These are phyloP conservation scores for Acronicta psi DNA, from an alignment of 2,888 invertebrate genomes.

Conservation along the genomic window DNA sequence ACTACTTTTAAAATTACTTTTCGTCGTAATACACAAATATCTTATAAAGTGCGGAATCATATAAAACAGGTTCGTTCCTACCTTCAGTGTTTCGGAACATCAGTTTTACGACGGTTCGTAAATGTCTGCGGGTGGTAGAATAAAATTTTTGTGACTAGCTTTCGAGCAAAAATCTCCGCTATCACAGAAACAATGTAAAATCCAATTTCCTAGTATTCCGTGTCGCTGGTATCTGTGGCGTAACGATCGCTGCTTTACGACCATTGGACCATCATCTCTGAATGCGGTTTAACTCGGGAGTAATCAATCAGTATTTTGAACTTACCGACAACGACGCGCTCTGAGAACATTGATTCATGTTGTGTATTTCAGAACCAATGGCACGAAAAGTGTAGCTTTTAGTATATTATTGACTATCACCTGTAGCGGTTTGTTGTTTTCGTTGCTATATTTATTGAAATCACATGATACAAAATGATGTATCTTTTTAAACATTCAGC, in stretches of 20 bases:
- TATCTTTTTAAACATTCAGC: not conserved
- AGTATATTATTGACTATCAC: constrained; percentile 6
- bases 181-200: constrained; percentile 71
- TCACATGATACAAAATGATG: too few species aligned
- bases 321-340: constrained; percentile 49
- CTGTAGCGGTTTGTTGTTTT: too few species aligned
- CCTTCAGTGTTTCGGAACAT: constrained; percentile 60
- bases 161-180: constrained; percentile 61
- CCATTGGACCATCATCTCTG: constrained; percentile 57
- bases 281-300: constrained; percentile 61
- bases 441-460: too few species aligned
- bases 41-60: constrained; percentile 41
- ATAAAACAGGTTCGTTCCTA: constrained; percentile 58
- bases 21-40: constrained; percentile 40
- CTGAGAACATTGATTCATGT: constrained; percentile 56
- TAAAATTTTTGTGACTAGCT: constrained; percentile 69
- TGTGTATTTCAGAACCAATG: constrained; percentile 35
- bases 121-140: constrained; percentile 68
- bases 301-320: constrained; percentile 69
- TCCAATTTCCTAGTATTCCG: constrained; percentile 71
- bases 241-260: constrained; percentile 67
- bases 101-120: constrained; percentile 71
- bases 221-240: constrained; percentile 50
- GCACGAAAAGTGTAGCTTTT: constrained; percentile 11
- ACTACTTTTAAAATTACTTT: constrained; percentile 8